Base-by-base conservation (phyloP, 2,888 invertebrate genomes). In the Drosophila meridiana region DNA sequence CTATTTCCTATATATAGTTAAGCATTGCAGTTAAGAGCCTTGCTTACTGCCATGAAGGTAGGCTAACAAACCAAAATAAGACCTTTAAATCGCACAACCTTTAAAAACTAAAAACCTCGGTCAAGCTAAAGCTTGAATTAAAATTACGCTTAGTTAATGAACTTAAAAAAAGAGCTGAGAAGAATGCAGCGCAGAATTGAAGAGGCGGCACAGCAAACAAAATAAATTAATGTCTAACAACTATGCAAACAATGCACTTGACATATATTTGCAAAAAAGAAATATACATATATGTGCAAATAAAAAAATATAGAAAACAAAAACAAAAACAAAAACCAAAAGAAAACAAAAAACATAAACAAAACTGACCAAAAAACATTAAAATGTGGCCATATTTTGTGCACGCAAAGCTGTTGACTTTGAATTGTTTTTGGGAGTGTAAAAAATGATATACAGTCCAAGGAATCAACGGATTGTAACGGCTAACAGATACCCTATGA, bases 321-420 rank as follows among this genome's bases (percentile, higher is more conserved):
- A 48, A 52, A 7, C 3, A 47, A 8, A 48, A 30, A 48, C 30
- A 14, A 14, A 14, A 26, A 38, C 20, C 20, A 38, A 38, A 38
- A 14, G 13, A 42, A 43, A 43, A 26, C 4, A 14, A 48, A n/a
- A 45, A 55, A 56, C 42, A 36, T 38, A 42, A 61, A 55, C 28
- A 66, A 56, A 42, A 69, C 58, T 65, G 64, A 52, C 68, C 79
- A 58, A 80, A 77, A 52, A 71, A 70, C 70, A 87, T 74, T 87
- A 74, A 80, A 78, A 57, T 74, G 53, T 82, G 50, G 45, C 59
- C 55, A 82, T 65, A 83, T 83, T 85, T 89, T 85, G 59, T 55
- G 59, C 69, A 73, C 73, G 71, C 70, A 78, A 86, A 76, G 74
- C 73, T 68, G 87, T 87, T 90, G 84, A 90, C 89, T 89, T 88